Evolutionary conservation across 2,797 vertebrate genomes (phyloP).

Genomic region (Tangara arthus): DNA sequence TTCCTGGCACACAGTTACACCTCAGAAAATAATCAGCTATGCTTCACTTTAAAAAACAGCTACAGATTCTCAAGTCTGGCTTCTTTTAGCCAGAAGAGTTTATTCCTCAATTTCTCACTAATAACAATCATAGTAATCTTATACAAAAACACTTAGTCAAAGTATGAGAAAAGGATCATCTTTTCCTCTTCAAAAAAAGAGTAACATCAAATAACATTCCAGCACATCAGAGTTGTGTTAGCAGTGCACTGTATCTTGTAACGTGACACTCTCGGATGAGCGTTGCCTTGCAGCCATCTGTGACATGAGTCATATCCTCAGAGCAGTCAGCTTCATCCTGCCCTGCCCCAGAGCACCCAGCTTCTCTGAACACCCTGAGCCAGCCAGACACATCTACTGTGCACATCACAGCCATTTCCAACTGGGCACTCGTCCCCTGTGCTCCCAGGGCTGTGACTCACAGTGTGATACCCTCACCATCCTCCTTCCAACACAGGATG

Average conservation of each 20-base stretch:
- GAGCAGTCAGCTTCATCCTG: neutral
- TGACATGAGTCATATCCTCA: neutral
- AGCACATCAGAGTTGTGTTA: neutral
- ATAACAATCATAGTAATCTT: neutral
- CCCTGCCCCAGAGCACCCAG: neutral
- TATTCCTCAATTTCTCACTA: neutral
- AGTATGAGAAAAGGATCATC: neutral
- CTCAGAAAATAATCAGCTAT: neutral
- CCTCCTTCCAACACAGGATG: neutral
- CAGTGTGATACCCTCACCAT: too few species aligned
- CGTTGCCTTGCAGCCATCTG: neutral
- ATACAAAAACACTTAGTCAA: neutral
- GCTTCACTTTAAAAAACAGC: neutral
- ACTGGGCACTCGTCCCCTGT: neutral
- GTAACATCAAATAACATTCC: neutral
- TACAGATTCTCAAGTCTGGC: neutral
- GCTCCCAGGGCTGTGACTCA: neutral
- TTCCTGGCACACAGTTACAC: neutral
- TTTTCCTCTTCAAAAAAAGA: neutral
- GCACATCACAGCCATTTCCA: neutral
- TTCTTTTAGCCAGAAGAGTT: neutral
- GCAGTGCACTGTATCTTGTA: neutral
- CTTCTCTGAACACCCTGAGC: neutral
- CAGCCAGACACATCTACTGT: neutral
- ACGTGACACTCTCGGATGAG: neutral